Evolutionary conservation across 2,888 invertebrate species (phyloP).

Genomic region (Plagiodera versicolora): DNA sequence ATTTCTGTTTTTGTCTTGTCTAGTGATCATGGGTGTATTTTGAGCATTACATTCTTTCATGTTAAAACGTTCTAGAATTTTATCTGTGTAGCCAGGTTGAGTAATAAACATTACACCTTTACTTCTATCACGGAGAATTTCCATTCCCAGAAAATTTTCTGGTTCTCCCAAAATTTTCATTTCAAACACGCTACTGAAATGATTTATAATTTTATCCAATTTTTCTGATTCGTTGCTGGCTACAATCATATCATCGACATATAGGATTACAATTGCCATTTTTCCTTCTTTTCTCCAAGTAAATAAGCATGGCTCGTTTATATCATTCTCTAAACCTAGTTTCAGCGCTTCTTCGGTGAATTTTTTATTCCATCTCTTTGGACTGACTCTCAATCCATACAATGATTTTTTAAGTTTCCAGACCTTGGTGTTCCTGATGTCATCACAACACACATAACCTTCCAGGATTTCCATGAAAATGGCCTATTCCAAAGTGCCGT

Average conservation of each 20-base stretch:
- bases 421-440: slow-evolving; percentile 9
- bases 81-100: slow-evolving; percentile 13
- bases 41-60: slow-evolving; percentile 5
- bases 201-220: slow-evolving; percentile 9
- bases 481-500: slow-evolving; percentile 11
- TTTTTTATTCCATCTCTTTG: slow-evolving; percentile 15
- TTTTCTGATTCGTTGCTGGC: slow-evolving; percentile 11
- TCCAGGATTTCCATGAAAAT: slow-evolving; percentile 16
- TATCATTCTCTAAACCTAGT: slow-evolving; percentile 9
- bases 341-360: slow-evolving; percentile 12
- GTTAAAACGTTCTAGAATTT: slow-evolving; percentile 14
- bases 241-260: slow-evolving; percentile 14
- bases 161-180: slow-evolving; percentile 15
- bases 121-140: neutral
- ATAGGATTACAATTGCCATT: slow-evolving; percentile 6
- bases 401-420: slow-evolving; percentile 12
- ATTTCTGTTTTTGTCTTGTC: slow-evolving; percentile 2
- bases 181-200: slow-evolving; percentile 9
- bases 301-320: slow-evolving; percentile 13
- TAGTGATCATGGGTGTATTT: neutral
- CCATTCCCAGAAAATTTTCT: slow-evolving; percentile 13
- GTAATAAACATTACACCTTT: neutral
- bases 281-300: slow-evolving; percentile 14
- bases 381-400: slow-evolving; percentile 8
- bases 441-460: neutral